Conservation (phyloP, 2,888 invertebrate genomes). For the Xanthia icteritia region DNA sequence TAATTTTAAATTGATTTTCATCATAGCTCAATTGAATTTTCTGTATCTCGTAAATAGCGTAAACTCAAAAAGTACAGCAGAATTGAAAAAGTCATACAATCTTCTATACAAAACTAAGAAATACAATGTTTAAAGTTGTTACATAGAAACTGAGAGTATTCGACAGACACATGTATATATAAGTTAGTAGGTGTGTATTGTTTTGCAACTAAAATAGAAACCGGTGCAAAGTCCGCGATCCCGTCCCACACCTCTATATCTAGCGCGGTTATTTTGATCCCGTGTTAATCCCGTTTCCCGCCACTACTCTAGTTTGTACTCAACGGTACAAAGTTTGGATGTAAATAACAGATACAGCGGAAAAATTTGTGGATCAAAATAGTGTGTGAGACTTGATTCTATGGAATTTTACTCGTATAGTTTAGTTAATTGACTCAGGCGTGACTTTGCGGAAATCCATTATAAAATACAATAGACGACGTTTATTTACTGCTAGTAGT, state of each 20-base stretch:
- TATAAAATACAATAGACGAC: too few relatives aligned
- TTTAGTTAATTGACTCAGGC: too few relatives aligned
- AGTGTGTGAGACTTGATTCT: not conserved
- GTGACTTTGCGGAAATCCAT: too few relatives aligned
- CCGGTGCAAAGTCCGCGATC: slow-evolving; percentile 59
- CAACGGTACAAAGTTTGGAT: slow-evolving; percentile 40
- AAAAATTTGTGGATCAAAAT: slow-evolving; percentile 16
- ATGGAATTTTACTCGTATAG: not conserved
- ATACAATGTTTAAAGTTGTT: not conserved
- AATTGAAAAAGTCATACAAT: not conserved
- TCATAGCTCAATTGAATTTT: too few relatives aligned
- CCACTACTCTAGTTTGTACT: slow-evolving; percentile 31
- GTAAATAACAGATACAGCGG: slow-evolving; percentile 37
- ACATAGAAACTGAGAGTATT: slow-evolving; percentile 18
- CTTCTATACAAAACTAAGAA: not conserved
- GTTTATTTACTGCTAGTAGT: too few relatives aligned
- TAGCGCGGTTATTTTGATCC: slow-evolving; percentile 63
- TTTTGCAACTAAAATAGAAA: slow-evolving; percentile 61
- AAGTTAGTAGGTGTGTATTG: slow-evolving; percentile 41
- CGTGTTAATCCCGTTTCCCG: slow-evolving; percentile 31
- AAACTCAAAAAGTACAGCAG: not conserved
- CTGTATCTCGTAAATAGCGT: too few relatives aligned
- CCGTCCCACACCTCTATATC: slow-evolving; percentile 60
- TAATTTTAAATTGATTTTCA: too few relatives aligned
- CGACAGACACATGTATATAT: not conserved